phyloP scores from a whole-genome alignment of 2,888 invertebrate genomes.

The Eupeodes luniger region DNA sequence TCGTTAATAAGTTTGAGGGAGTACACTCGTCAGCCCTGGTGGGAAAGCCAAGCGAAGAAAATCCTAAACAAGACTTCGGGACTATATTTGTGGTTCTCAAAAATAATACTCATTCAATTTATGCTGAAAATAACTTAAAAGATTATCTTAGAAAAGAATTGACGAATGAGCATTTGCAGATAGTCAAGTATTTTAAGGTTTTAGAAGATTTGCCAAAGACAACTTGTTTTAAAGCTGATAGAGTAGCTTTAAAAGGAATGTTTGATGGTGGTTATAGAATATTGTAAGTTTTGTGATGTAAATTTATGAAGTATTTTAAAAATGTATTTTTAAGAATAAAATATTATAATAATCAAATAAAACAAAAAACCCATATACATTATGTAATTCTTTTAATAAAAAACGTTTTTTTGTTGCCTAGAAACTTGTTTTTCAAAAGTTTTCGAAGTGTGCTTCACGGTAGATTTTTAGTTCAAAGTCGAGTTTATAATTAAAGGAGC shows the following conservation, averaged over 20 bases:
- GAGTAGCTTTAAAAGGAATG: not conserved
- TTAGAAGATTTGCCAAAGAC: constrained; percentile 8
- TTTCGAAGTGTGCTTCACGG: too few species aligned
- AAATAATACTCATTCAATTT: not conserved
- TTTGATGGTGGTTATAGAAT: not conserved
- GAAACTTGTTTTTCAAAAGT: too few species aligned
- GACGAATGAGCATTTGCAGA: not conserved
- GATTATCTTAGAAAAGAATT: not conserved
- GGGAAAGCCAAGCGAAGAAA: not conserved
- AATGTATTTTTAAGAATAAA: too few species aligned
- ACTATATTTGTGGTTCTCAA: constrained; percentile 10
- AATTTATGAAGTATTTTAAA: too few species aligned
- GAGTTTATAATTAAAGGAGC: too few species aligned
- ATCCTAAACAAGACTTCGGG: constrained; percentile 1
- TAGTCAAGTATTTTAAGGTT: constrained; percentile 8
- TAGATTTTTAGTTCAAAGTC: too few species aligned
- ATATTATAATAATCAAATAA: too few species aligned
- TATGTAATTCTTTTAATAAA: too few species aligned
- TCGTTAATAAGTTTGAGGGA: not conserved
- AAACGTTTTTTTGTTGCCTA: too few species aligned
- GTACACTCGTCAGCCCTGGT: not conserved
- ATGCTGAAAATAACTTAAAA: not conserved
- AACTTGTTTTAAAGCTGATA: constrained; percentile 9
- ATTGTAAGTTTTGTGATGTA: not conserved
- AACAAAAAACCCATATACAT: too few species aligned